Evolutionary conservation across 2,797 vertebrate genomes (phyloP).

Genomic region (Synanceia verrucosa): DNA sequence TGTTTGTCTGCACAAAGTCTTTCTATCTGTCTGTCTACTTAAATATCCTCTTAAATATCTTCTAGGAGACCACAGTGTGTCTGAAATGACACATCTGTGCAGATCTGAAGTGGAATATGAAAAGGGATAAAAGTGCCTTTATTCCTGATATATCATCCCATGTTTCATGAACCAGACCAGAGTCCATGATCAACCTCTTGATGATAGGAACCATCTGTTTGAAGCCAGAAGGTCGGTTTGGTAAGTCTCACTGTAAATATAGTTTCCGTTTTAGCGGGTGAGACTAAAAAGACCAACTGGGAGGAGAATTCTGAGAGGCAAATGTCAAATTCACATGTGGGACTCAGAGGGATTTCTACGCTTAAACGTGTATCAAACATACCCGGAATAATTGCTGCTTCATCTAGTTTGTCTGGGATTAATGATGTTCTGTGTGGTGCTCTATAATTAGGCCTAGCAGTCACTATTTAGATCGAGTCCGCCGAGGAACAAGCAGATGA

Average conservation of each 20-base stretch:
- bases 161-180: neutral
- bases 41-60: too few species aligned
- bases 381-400: constrained; percentile 45
- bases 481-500: constrained; percentile 54
- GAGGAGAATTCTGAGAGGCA: constrained; percentile 55
- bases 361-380: constrained; percentile 35
- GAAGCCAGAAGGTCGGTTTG: constrained; percentile 17
- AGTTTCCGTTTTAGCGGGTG: constrained; percentile 3
- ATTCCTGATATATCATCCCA: neutral
- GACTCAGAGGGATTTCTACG: constrained; percentile 43
- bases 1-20: neutral
- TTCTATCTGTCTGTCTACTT: too few species aligned
- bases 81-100: too few species aligned
- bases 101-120: neutral
- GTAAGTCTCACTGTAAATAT: constrained; percentile 20
- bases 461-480: constrained; percentile 45
- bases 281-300: constrained; percentile 70
- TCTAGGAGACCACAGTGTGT: too few species aligned
- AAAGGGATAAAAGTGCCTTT: neutral
- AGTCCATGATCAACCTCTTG: neutral
- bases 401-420: constrained; percentile 43
- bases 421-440: constrained; percentile 37
- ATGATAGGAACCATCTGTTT: constrained; percentile 36
- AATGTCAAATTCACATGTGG: constrained; percentile 67
- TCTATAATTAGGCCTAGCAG: constrained; percentile 65